Percentiles rank a stretch among this genome's conserved stretches.
Evolutionary conservation across 2,888 invertebrate species (phyloP).

Genomic region (Spodoptera littoralis): DNA sequence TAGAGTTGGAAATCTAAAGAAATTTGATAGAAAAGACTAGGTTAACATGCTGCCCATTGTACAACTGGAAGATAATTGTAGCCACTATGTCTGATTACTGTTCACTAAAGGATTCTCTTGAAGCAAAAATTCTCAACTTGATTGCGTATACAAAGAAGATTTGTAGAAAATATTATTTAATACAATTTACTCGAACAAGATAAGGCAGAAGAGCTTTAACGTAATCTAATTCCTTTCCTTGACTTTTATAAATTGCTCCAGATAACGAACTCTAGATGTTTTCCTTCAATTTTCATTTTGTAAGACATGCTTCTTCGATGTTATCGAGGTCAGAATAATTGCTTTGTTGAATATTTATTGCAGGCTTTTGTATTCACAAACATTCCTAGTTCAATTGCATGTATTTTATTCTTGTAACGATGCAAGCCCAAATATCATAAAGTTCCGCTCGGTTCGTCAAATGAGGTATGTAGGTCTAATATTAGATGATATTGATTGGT

Average conservation of each 20-base stretch:
- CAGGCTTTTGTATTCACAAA: no score
- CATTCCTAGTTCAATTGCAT: no score
- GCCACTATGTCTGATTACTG: no score
- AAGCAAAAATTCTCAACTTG: slow-evolving; percentile 6
- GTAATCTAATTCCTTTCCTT: slow-evolving; percentile 41
- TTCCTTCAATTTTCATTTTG: slow-evolving; percentile 44
- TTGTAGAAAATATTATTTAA: slow-evolving; percentile 33
- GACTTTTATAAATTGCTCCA: slow-evolving; percentile 38
- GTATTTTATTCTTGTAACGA: no score
- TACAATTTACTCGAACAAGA: slow-evolving; percentile 23
- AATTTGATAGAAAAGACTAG: no score
- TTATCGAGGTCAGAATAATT: slow-evolving; percentile 29
- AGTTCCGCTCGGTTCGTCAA: no score
- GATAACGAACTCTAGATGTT: slow-evolving; percentile 35
- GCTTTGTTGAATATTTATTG: not conserved
- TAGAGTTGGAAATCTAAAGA: no score
- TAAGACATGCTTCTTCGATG: slow-evolving; percentile 31
- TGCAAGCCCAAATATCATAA: no score
- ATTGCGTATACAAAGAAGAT: slow-evolving; percentile 15
- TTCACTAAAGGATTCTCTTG: slow-evolving; percentile 1
- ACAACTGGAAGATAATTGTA: no score
- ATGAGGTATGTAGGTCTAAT: no score
- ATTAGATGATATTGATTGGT: no score
- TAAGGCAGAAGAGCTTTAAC: slow-evolving; percentile 24
- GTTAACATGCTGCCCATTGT: no score